phyloP scores from a whole-genome alignment of 2,797 vertebrate genomes.

The Gallinago solitaria region DNA sequence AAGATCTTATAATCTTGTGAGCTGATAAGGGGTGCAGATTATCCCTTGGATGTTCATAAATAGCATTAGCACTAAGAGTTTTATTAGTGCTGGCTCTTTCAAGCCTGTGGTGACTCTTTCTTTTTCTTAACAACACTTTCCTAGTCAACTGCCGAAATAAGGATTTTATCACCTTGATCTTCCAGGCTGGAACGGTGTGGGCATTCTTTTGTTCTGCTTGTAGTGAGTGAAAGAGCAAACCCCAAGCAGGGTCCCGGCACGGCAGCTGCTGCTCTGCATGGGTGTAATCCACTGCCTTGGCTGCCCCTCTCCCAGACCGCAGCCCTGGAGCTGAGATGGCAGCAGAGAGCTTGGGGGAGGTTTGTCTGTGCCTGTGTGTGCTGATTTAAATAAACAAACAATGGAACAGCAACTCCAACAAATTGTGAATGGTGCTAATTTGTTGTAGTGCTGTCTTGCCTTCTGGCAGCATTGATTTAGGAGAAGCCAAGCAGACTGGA shows the following conservation, averaged over 20 bases:
- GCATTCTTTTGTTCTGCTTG: not conserved
- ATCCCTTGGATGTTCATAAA: conserved; percentile 56
- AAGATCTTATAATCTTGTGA: conserved; percentile 38
- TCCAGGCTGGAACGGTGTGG: not conserved
- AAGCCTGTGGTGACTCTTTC: not conserved
- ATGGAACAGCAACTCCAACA: conserved; percentile 58
- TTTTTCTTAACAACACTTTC: not conserved
- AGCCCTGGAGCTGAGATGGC: conserved; percentile 31
- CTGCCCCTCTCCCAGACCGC: not conserved
- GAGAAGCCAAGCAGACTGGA: conserved; percentile 44
- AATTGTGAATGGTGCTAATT: conserved; percentile 60
- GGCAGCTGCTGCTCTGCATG: not conserved
- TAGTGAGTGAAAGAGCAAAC: not conserved
- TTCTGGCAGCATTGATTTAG: conserved; percentile 61
- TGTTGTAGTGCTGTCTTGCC: conserved; percentile 57
- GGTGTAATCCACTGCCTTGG: not conserved
- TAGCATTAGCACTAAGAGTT: conserved; percentile 38
- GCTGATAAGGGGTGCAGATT: conserved; percentile 41
- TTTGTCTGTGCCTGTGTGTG: not conserved
- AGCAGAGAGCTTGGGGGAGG: conserved; percentile 56
- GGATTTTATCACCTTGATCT: not conserved
- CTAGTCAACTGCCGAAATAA: not conserved
- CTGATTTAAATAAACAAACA: conserved; percentile 67
- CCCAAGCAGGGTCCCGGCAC: not conserved
- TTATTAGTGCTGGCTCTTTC: conserved; percentile 3